Percentiles rank a stretch among this genome's conserved stretches.
These are phyloP conservation scores for Brachionus manjavacas DNA, from an alignment of 1,140 invertebrate genomes.

Conservation along the genomic window DNA sequence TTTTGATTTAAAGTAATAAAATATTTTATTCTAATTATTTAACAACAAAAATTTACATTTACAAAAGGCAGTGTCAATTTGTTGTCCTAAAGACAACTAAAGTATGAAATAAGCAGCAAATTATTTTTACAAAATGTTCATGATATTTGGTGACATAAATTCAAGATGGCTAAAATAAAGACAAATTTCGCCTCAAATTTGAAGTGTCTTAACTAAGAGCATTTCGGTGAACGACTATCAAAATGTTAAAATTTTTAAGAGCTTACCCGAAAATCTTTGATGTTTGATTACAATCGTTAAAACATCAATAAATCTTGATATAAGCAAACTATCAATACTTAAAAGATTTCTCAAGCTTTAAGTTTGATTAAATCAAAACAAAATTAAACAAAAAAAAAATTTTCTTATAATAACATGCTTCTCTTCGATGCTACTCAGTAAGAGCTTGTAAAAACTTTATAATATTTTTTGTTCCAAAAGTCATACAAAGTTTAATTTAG, in stretches of 20 bases:
- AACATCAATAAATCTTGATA: constrained; percentile 5
- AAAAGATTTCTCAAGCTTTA: not conserved
- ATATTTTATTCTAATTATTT: too few species aligned
- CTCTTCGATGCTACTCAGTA: not conserved
- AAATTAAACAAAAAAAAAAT: not conserved
- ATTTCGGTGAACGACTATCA: not conserved
- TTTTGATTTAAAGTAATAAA: too few species aligned
- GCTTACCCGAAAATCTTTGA: not conserved
- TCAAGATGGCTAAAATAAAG: not conserved
- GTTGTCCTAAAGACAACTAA: too few species aligned
- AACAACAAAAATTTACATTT: too few species aligned
- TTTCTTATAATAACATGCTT: not conserved
- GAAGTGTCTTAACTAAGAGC: not conserved
- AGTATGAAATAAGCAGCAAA: too few species aligned
- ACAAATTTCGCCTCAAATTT: not conserved
- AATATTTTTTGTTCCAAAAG: not conserved
- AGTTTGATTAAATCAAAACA: not conserved
- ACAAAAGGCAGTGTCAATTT: too few species aligned
- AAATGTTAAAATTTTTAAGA: not conserved
- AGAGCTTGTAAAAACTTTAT: not conserved
- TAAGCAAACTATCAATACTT: not conserved
- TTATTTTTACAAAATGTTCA: too few species aligned
- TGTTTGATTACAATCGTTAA: not conserved
- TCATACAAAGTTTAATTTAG: not conserved
- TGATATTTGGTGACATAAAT: not conserved